Evolutionary conservation across 2,797 vertebrate genomes (phyloP).

Genomic region (Onychomys arenicola): DNA sequence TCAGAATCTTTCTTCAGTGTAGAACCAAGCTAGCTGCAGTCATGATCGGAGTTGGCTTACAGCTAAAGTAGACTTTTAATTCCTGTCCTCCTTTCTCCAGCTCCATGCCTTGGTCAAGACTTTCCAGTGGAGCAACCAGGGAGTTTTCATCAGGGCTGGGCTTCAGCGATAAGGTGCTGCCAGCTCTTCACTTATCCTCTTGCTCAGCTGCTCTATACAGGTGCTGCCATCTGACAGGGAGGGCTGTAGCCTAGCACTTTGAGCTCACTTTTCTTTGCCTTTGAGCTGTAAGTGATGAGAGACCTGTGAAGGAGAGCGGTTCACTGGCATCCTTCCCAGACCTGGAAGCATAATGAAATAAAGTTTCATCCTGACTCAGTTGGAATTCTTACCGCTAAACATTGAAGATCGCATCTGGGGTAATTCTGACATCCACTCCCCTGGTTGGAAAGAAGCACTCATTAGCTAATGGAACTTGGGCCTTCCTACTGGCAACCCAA

Average conservation of each 20-base stretch:
- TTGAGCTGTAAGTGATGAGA: constrained; percentile 73
- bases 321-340: constrained; percentile 78
- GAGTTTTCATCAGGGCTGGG: not conserved
- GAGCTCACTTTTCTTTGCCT: constrained; percentile 74
- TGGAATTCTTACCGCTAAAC: constrained; percentile 68
- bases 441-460: constrained; percentile 10
- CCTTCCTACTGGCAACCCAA: not conserved
- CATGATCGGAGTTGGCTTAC: not conserved
- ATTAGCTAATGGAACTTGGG: constrained; percentile 20
- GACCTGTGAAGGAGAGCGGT: constrained; percentile 74
- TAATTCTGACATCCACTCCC: constrained; percentile 15
- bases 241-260: constrained; percentile 57
- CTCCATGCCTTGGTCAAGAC: not conserved
- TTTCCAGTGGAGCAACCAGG: not conserved
- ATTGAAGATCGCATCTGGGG: constrained; percentile 56
- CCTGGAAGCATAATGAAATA: constrained; percentile 77
- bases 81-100: not conserved
- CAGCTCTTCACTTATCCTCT: constrained; percentile 27
- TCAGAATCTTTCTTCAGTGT: constrained; percentile 42
- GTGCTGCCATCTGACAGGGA: constrained; percentile 70
- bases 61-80: not conserved
- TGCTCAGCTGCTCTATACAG: constrained; percentile 61
- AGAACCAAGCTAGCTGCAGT: not conserved
- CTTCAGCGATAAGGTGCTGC: not conserved
- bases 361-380: constrained; percentile 68